Percentiles rank a stretch among this genome's conserved stretches.
phyloP scores from a whole-genome alignment of 2,888 invertebrate species.

The Brachyopa scutellaris region DNA sequence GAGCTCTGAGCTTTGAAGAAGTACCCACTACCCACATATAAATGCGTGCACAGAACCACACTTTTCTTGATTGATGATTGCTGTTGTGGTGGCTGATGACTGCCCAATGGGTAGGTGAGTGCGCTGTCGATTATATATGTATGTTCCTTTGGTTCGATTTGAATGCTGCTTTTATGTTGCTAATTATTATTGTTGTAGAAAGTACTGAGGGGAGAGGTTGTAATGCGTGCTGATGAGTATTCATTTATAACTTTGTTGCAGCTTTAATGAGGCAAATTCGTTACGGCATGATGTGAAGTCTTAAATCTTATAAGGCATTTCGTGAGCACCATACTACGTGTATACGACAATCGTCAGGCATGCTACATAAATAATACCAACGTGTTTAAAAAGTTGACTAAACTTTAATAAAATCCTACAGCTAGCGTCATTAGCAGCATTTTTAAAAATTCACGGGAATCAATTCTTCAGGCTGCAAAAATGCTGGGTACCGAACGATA shows the following conservation, averaged over 20 bases:
- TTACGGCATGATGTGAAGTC: neutral
- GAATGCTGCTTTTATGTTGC: constrained; percentile 51
- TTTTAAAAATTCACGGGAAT: no score
- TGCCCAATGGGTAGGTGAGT: constrained; percentile 11
- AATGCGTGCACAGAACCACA: constrained; percentile 61
- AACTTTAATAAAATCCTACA: no score
- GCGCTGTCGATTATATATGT: constrained; percentile 51
- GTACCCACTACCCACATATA: constrained; percentile 29
- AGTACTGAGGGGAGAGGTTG: neutral
- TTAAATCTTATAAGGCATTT: neutral
- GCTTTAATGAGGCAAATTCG: constrained; percentile 16
- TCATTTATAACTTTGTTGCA: constrained; percentile 13
- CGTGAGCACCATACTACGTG: no score
- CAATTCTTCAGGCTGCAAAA: no score
- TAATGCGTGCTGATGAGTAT: constrained; percentile 23
- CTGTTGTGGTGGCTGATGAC: constrained; percentile 38
- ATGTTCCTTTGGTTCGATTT: constrained; percentile 66
- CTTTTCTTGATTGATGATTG: constrained; percentile 66
- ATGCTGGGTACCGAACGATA: no score
- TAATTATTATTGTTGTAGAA: constrained; percentile 57
- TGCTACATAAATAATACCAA: no score
- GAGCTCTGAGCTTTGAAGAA: constrained; percentile 1
- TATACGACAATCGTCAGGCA: no score
- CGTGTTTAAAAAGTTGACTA: no score
- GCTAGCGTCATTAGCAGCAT: no score